These are phyloP conservation scores for Liodrosophila aerea DNA, from an alignment of 2,888 invertebrate species.

Conservation along the genomic window DNA sequence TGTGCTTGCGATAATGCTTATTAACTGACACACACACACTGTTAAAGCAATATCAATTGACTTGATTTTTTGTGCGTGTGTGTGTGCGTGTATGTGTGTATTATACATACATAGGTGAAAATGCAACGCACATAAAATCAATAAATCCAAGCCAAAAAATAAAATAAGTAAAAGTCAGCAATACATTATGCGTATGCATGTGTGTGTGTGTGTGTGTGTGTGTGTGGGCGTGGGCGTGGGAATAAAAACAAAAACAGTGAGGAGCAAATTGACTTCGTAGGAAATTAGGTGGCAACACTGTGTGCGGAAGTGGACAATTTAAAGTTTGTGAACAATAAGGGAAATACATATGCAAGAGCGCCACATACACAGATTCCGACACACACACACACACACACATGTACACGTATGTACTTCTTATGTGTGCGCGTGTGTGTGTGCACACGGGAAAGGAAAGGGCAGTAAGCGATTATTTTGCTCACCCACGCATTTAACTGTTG, in stretches of 20 bases:
- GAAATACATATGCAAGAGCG: slow-evolving; percentile 1
- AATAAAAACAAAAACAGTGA: slow-evolving; percentile 57
- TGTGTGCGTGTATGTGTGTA: slow-evolving; percentile 31
- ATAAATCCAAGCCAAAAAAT: slow-evolving; percentile 76
- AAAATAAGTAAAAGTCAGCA: slow-evolving; percentile 65
- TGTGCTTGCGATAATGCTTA: slow-evolving; percentile 20
- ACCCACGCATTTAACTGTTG: slow-evolving; percentile 52
- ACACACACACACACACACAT: too few species aligned
- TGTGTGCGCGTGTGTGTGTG: slow-evolving; percentile 10
- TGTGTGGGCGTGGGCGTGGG: slow-evolving; percentile 46
- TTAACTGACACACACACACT: slow-evolving; percentile 3
- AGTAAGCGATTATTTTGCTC: slow-evolving; percentile 47
- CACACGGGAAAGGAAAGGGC: slow-evolving; percentile 24
- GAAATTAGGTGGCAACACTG: slow-evolving; percentile 46
- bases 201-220: slow-evolving; percentile 17
- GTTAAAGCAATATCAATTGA: slow-evolving; percentile 10
- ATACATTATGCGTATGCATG: slow-evolving; percentile 43
- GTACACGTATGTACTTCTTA: neutral
- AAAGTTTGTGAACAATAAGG: slow-evolving; percentile 50
- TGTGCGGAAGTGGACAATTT: slow-evolving; percentile 73
- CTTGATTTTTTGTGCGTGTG: slow-evolving; percentile 11
- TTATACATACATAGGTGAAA: slow-evolving; percentile 52
- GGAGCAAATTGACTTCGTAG: slow-evolving; percentile 33
- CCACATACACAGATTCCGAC: too few species aligned
- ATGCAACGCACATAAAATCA: slow-evolving; percentile 74